Evolutionary conservation across 2,888 invertebrate species (phyloP), one percentile per base, ranked within the genome.

Genomic region (Ephialtes manifestator): DNA sequence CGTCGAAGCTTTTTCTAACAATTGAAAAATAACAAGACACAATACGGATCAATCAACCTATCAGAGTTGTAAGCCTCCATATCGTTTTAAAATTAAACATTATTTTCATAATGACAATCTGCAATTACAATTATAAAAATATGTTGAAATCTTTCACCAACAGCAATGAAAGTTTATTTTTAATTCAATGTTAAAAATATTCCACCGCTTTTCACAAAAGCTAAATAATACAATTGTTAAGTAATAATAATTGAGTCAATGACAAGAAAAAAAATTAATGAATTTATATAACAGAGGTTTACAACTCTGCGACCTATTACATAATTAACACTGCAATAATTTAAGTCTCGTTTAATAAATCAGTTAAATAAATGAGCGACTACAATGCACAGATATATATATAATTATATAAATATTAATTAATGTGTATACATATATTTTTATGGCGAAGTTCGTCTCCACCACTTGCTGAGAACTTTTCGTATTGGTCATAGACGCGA

Each of bases 1-100:
- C 84, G 83, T 78, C 86, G 75, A 86, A 87, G 84, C 84, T 86
- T 79, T 81, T 75, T 65, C 79, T 83, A 75, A 85, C 58, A 31
- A 68, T 81, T 60, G 76, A 67, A 84, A 71, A 81, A 35, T 24
- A 81, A 77, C 55, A 51, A 67, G 76, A 72, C 51, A 60, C 82
- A 78, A 75, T 83, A 81, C 77, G 70, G 71, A 78, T 74, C 83
- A 84, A 81, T 83, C 84, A 74, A 81, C 68, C 67, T 39, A 39
- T 39, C 39, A 39, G 10, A 39, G 39, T 39, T 39, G 39, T 39
- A 39, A 39, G 39, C 39, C 39, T 39, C 39, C 10, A 39, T 39
- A 8, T 39, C 8, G 10, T 39, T 8, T 10, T 39, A 2, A 10
- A 39, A 10, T 39, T 8, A 10, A 8, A 39, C 5, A 39, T 39